Percentiles rank a stretch among this genome's conserved stretches.
These are phyloP conservation scores for Capreolus pygargus DNA, from an alignment of 2,113 vertebrate species.

Conservation along the genomic window DNA sequence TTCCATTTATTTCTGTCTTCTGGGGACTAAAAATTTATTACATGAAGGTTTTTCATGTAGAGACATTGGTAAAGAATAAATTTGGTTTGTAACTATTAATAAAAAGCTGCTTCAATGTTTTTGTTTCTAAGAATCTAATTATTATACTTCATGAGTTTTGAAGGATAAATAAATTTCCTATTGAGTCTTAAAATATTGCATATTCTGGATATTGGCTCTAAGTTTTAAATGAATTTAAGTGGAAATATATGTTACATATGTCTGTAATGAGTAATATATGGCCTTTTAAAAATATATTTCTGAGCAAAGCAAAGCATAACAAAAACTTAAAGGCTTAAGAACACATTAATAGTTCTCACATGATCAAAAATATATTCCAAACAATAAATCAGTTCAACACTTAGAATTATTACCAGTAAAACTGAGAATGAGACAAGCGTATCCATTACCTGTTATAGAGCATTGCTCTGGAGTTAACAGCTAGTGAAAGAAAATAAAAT, in stretches of 20 bases:
- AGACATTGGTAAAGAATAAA: not conserved
- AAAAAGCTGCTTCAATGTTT: not conserved
- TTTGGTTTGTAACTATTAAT: not conserved
- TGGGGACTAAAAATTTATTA: not conserved
- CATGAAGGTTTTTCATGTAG: not conserved
- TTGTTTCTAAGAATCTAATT: not conserved
- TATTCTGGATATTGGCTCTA: not conserved
- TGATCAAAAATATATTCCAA: not conserved
- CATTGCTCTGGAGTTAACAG: not conserved
- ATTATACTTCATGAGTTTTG: not conserved
- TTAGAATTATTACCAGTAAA: not conserved
- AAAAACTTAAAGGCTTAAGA: not conserved
- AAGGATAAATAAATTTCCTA: not conserved
- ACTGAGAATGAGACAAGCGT: not conserved
- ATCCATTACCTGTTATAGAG: not conserved
- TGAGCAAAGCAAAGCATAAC: not conserved
- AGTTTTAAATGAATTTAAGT: slow-evolving; percentile 30
- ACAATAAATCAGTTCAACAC: not conserved
- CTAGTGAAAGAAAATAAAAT: not conserved
- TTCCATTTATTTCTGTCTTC: slow-evolving; percentile 2
- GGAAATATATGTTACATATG: not conserved
- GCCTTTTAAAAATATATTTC: not conserved
- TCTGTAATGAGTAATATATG: not conserved
- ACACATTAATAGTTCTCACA: not conserved
- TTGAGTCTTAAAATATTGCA: not conserved